Evolutionary conservation across 2,797 vertebrate genomes (phyloP).

Genomic region (Diplodus puntazzo): DNA sequence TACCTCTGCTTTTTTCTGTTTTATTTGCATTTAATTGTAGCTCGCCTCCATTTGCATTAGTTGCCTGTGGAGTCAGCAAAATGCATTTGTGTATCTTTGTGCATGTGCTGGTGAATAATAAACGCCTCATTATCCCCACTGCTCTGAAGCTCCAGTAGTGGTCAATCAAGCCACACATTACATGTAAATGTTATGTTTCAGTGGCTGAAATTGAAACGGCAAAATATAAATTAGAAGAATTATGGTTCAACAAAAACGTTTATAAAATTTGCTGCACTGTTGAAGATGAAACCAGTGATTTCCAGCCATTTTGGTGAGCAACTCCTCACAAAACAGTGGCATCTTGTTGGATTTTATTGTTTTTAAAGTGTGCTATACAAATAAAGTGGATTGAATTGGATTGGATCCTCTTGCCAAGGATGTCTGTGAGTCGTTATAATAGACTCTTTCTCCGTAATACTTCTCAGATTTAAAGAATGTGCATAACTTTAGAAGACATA

Average conservation of each 20-base stretch:
- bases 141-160: background rate
- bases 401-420: background rate
- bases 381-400: too few relatives aligned
- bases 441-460: too few relatives aligned
- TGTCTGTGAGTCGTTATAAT: background rate
- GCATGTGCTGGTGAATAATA: background rate
- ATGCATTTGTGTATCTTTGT: background rate
- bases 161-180: background rate
- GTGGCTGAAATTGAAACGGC: too few relatives aligned
- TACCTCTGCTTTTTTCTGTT: background rate
- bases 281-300: too few relatives aligned
- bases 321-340: background rate
- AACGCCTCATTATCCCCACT: background rate
- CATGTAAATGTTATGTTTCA: background rate
- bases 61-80: too few relatives aligned
- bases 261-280: background rate
- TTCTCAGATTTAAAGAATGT: background rate
- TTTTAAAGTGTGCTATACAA: too few relatives aligned
- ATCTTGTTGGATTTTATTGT: too few relatives aligned
- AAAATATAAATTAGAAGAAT: too few relatives aligned
- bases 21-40: background rate
- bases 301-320: too few relatives aligned
- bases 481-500: background rate
- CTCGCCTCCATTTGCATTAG: background rate
- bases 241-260: too few relatives aligned